A percentile compares a stretch with the other conserved stretches of the same genome.
Evolutionary conservation across 2,797 vertebrate genomes (phyloP).

Genomic region (Numenius phaeopus): DNA sequence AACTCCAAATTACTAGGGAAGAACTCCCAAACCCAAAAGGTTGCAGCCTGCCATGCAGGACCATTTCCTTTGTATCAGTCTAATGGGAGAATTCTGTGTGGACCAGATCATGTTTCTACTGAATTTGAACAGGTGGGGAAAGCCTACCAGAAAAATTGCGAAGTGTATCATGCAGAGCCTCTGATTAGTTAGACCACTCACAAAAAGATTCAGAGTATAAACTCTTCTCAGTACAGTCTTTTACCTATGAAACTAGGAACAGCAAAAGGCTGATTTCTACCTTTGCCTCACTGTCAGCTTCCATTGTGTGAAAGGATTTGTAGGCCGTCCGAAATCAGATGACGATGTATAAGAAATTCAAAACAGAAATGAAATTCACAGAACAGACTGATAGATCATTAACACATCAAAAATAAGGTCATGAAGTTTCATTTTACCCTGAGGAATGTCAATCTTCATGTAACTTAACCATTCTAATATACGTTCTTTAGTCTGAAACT

Average conservation of each 20-base stretch:
- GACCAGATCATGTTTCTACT: background rate
- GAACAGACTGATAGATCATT: background rate
- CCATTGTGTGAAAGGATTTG: background rate
- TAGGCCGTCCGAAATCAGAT: background rate
- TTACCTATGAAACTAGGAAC: background rate
- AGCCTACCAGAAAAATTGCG: background rate
- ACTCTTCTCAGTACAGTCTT: background rate
- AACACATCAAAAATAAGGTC: background rate
- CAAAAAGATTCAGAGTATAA: background rate
- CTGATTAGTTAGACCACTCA: accelerated
- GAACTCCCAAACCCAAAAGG: background rate
- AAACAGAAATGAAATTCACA: background rate
- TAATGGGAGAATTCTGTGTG: background rate
- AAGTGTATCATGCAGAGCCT: background rate
- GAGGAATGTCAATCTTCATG: background rate
- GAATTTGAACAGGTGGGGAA: background rate
- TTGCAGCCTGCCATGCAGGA: accelerated
- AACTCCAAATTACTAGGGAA: background rate
- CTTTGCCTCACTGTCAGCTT: background rate
- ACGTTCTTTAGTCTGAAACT: background rate
- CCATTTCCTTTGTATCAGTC: background rate
- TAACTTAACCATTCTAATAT: background rate
- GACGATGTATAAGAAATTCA: background rate
- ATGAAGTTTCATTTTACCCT: background rate
- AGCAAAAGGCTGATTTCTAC: background rate